Evolutionary conservation across 2,888 invertebrate species (phyloP).

Genomic region (Heteromurus nitidus): DNA sequence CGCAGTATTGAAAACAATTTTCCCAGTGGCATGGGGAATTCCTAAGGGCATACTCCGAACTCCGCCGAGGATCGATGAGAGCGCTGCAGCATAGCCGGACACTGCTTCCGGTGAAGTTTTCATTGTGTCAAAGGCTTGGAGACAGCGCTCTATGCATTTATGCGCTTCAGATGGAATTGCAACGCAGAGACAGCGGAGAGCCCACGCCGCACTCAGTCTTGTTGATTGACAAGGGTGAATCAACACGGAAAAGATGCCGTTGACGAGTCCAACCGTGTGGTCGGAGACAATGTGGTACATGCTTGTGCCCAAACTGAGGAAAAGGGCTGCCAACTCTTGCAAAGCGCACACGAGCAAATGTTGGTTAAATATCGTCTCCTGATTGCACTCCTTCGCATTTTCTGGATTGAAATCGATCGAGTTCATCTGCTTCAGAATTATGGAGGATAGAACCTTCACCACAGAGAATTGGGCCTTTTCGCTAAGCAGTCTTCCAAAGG

Average conservation of each 20-base stretch:
- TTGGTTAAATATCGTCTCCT: slow-evolving; percentile 92
- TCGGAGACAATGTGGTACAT: slow-evolving; percentile 93
- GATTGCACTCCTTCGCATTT: slow-evolving; percentile 92
- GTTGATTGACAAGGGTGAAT: slow-evolving; percentile 94
- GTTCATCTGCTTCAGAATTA: slow-evolving; percentile 96
- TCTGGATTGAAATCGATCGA: slow-evolving; percentile 94
- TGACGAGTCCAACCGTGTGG: slow-evolving; percentile 85
- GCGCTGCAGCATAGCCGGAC: slow-evolving; percentile 91
- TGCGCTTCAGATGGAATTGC: slow-evolving; percentile 90
- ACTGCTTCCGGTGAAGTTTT: slow-evolving; percentile 92
- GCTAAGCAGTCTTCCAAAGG: slow-evolving; percentile 94
- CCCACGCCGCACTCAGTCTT: slow-evolving; percentile 95
- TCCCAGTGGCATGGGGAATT: slow-evolving; percentile 97
- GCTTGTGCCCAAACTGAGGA: slow-evolving; percentile 94
- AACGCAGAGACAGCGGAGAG: slow-evolving; percentile 91
- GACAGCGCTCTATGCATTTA: slow-evolving; percentile 77
- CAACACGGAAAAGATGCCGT: slow-evolving; percentile 88
- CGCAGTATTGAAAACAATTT: slow-evolving; percentile 94
- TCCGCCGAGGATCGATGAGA: slow-evolving; percentile 95
- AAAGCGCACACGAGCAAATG: slow-evolving; percentile 94
- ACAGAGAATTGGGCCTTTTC: slow-evolving; percentile 98
- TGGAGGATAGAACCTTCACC: slow-evolving; percentile 93
- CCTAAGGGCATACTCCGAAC: slow-evolving; percentile 92
- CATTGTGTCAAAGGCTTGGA: slow-evolving; percentile 91
- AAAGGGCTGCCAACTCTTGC: slow-evolving; percentile 93